A percentile compares a stretch with the other conserved stretches of the same genome.
Evolutionary conservation across 1,140 invertebrate genomes (phyloP).

Genomic region (Gonatopus flavifemur): DNA sequence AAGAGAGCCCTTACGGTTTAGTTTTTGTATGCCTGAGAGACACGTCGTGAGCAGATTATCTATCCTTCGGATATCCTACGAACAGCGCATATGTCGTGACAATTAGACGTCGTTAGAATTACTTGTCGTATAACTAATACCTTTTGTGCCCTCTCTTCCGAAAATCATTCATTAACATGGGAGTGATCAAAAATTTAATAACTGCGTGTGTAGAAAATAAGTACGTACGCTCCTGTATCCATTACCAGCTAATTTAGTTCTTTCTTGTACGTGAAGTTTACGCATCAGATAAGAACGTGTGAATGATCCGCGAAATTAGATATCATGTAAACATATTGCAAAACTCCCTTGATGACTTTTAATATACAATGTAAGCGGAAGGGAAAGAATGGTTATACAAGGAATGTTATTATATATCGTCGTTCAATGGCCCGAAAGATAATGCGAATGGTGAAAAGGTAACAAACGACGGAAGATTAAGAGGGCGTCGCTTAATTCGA

Average conservation of each 20-base stretch:
- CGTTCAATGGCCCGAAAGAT: no score
- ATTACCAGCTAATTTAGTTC: no score
- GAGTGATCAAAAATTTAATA: conserved; percentile 1
- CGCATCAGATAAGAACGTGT: no score
- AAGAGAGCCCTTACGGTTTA: no score
- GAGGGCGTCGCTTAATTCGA: conserved; percentile 20
- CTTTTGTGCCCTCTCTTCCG: background rate
- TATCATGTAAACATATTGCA: no score
- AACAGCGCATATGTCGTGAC: conserved; percentile 10
- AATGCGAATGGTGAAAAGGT: conserved; percentile 17
- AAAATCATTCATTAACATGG: background rate
- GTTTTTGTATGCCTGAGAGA: conserved; percentile 28
- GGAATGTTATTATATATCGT: no score
- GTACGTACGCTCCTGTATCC: no score
- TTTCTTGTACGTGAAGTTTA: no score
- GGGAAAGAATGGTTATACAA: background rate
- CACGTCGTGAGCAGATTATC: conserved; percentile 27
- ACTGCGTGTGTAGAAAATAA: no score
- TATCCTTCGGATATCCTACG: conserved; percentile 7
- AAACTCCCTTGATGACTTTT: no score
- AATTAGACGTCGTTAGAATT: conserved; percentile 20
- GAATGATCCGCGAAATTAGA: no score
- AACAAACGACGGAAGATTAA: conserved; percentile 22
- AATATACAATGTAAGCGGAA: no score
- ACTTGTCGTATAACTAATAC: conserved; percentile 11